phyloP scores from a whole-genome alignment of 2,888 invertebrate species.

The Amphipoea lucens region DNA sequence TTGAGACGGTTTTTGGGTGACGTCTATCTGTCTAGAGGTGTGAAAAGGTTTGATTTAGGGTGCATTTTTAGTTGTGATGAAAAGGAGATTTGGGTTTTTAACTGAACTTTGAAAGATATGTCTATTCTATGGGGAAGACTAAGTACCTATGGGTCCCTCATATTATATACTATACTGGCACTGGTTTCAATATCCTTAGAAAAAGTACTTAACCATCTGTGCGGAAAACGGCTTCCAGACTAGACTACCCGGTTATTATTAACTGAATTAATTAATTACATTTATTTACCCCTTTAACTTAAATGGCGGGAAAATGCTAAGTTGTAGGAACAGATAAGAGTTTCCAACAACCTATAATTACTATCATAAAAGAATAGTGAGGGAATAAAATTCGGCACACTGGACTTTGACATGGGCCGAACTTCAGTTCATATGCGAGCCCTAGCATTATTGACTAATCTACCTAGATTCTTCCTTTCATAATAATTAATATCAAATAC shows the following conservation, averaged over 20 bases:
- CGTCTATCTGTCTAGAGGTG: conserved; percentile 2
- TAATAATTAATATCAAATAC: neutral
- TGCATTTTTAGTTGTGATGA: neutral
- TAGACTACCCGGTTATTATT: neutral
- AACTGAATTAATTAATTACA: neutral
- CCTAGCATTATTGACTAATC: neutral
- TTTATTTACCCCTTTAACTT: neutral
- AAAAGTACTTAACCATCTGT: neutral
- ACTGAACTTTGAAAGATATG: no score
- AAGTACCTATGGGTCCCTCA: no score
- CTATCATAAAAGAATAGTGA: neutral
- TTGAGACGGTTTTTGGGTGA: conserved; percentile 11
- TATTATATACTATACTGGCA: no score
- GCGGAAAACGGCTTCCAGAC: neutral
- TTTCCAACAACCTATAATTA: neutral
- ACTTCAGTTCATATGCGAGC: neutral
- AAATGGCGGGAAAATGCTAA: neutral
- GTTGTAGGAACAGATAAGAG: neutral
- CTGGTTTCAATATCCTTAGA: no score
- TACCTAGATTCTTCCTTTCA: neutral
- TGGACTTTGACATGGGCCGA: neutral
- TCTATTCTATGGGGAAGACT: no score
- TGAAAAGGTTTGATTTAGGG: conserved; percentile 2
- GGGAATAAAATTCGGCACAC: neutral
- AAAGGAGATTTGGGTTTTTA: neutral